Conservation (phyloP, 2,113 vertebrate genomes). For the Coryphaenoides rupestris region DNA sequence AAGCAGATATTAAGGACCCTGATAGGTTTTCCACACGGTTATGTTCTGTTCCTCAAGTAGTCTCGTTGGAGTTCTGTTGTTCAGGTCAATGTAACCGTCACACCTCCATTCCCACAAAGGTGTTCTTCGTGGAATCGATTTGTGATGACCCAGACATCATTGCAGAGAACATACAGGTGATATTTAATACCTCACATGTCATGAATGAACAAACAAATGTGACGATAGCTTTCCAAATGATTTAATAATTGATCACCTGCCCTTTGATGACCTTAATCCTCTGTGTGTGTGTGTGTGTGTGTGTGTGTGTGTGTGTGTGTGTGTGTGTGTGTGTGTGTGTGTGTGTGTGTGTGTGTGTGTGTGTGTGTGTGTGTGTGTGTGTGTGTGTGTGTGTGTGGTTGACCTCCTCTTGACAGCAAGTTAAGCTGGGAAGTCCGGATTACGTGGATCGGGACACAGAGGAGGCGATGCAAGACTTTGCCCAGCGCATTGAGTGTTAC, state of each 20-base stretch:
- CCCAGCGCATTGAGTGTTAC: conserved; percentile 84
- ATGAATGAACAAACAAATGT: too few relatives aligned
- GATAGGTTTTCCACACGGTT: too few relatives aligned
- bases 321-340: too few relatives aligned
- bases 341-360: too few relatives aligned
- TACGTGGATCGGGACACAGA: conserved; percentile 78
- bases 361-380: too few relatives aligned
- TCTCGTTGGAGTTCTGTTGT: too few relatives aligned
- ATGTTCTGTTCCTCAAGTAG: too few relatives aligned
- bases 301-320: too few relatives aligned
- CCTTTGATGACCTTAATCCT: not conserved
- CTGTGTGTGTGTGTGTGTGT: too few relatives aligned
- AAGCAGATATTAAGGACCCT: conserved; percentile 20
- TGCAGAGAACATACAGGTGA: conserved; percentile 83
- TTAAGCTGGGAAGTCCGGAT: conserved; percentile 86
- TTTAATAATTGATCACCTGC: not conserved
- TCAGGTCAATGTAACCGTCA: not conserved
- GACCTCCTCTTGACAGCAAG: conserved; percentile 72
- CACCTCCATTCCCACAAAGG: conserved; percentile 57
- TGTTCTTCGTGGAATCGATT: conserved; percentile 88
- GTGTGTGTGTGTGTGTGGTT: not conserved
- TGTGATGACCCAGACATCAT: conserved; percentile 85
- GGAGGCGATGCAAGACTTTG: conserved; percentile 82
- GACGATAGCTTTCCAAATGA: too few relatives aligned
- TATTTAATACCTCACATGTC: not conserved